Base-by-base conservation (phyloP, 2,113 vertebrate genomes). In the Labrus mixtus region DNA sequence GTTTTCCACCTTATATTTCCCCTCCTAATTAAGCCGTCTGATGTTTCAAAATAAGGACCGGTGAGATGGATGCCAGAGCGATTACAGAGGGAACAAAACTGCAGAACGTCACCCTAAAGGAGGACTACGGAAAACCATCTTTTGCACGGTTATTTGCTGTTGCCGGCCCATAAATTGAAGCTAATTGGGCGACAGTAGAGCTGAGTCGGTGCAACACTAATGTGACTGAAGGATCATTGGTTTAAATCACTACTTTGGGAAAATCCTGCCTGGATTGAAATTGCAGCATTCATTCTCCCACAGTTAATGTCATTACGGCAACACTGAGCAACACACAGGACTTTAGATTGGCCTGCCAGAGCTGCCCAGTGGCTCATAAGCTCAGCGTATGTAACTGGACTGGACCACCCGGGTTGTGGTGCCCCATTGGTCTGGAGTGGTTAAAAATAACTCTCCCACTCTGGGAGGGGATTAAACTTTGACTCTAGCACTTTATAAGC, bases 131-230 rank as follows among this genome's bases (percentile, higher is more conserved):
- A 13, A 78, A 81, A 51, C 55, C 57, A 25, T 54, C 19, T 39
- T 81, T 51, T 60, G 82, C 79, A 62, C n/a, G n/a, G 64, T 58
- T 77, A 48, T 79, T 69, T 39, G 76, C 79, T 50, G 76, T 63
- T 68, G 70, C 58, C 59, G 66, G 45, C 16, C 46, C 83, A 91
- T 83, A 86, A 83, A 87, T 89, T 79, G 63, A 72, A 61, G 83
- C 77, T 90, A 90, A 90, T 87, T 90, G 81, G 87, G 71, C 63
- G 58, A 65, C 63, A 73, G 75, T 5, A 19, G 58, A 60, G 81
- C 88, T 78, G 85, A 83, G 83, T 82, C 56, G 11, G 76, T 66
- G 75, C 66, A 62, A 60, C 69, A 48, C 64, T 77, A 76, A 73
- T 72, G 68, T 72, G 81, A 78, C 68, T 78, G 81, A 76, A 74